Evolutionary conservation across 1,140 invertebrate genomes (phyloP), one percentile per base, ranked within the genome.

Genomic region (Nephila pilipes): DNA sequence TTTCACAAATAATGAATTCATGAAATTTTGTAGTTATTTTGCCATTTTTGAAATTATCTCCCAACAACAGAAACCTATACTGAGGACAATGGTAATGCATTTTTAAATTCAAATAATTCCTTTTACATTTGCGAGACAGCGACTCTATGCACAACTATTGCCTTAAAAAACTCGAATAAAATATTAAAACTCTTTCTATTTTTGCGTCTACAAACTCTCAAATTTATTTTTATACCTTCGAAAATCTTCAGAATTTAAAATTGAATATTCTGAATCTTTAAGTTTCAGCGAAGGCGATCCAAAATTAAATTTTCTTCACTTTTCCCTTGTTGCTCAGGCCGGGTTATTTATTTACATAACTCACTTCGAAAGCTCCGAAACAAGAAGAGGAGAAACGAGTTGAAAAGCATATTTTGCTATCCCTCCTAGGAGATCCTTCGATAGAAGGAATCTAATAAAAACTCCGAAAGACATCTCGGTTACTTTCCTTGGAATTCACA

Each of bases 281-380:
- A 36, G 69, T 14, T 75, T 75, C 29, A 75, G 29, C 29, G 29
- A 75, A 32, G 29, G 36, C 10, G 16, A 75, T 46, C 6, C 69
- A 14, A 75, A 75, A 75, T 75, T 75, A 75, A 75, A 75, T 75
- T 75, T 75, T 75, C 29, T 2, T 75, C 69, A 20, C 69, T 75
- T 75, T 75, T 75, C 69, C 69, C 14, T 36, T 18, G 29, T 32
- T 75, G 32, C 69, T 32, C 14, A 32, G 25, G 63, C 63, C 12
- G 22, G 29, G 10, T 32, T 75, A 75, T 75, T 75, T 75, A 75
- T 75, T 75, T 75, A 75, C 69, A 75, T 75, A 36, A 75, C 69
- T 75, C 29, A 75, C 29, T 36, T 1, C 32, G 32, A 32, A 5
- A 36, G 18, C 29, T 20, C 6, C 18, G 32, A 75, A 20, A 75